phyloP scores from a whole-genome alignment of 2,888 invertebrate genomes.

The Amphipyra tragopoginis region DNA sequence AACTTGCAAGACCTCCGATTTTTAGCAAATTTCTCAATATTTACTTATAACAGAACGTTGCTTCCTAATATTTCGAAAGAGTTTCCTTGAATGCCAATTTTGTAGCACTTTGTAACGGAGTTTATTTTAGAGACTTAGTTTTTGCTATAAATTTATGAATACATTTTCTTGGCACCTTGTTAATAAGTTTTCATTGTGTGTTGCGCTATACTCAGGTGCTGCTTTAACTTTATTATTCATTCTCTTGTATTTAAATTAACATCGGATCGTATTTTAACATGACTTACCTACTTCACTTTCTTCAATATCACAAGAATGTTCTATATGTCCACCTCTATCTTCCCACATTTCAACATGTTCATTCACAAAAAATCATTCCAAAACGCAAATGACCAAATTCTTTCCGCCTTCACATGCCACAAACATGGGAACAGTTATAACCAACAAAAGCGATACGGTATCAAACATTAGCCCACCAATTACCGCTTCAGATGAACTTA shows the following conservation, averaged over 20 bases:
- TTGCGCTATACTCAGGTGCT: neutral
- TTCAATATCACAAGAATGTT: too few relatives aligned
- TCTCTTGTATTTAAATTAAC: neutral
- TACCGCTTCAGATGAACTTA: constrained; percentile 60
- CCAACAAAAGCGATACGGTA: constrained; percentile 52
- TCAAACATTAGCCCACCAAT: constrained; percentile 55
- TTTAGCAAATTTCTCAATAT: constrained; percentile 39
- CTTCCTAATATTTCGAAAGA: constrained; percentile 43
- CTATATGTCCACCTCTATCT: neutral
- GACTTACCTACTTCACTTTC: neutral
- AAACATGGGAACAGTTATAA: constrained; percentile 54
- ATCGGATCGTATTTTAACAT: neutral
- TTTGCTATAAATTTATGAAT: constrained; percentile 4
- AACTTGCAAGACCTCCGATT: constrained; percentile 57
- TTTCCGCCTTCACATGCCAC: constrained; percentile 22
- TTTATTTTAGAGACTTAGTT: constrained; percentile 3
- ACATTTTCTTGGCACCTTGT: neutral
- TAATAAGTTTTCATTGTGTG: neutral
- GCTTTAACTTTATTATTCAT: neutral
- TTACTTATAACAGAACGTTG: constrained; percentile 38
- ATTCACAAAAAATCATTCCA: constrained; percentile 3
- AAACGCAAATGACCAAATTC: constrained; percentile 23
- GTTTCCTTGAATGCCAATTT: constrained; percentile 41
- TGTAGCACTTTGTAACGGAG: constrained; percentile 27
- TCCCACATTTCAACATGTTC: neutral